Evolutionary conservation across 2,888 invertebrate genomes (phyloP), one percentile per base, ranked within the genome.

Genomic region (Trichogramma evanescens): DNA sequence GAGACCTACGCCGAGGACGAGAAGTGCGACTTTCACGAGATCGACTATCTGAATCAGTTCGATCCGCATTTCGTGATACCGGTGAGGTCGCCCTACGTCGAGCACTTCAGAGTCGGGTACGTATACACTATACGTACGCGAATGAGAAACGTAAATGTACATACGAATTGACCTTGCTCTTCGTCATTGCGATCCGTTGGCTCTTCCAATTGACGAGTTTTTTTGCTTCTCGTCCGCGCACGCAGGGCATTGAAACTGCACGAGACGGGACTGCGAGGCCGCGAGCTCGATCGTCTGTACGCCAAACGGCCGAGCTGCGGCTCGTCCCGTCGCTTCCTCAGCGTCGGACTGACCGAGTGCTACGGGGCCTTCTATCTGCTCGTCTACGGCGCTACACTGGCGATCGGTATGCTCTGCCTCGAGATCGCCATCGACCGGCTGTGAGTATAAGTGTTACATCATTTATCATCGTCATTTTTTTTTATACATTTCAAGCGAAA

Each of bases 11-110:
- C 80, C 13, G 89, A 89, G 72, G 82, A 82, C 9, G 86, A 89
- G 73, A 89, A 89, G 72, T 89, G 89, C 70, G 85, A 85, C 0
- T 74, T 89, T 38, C 82, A 83, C 59, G 88, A 87, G 71, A 86
- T 89, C 39, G 72, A 77, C 58, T 69, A 72, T n/a, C 66, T 79
- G n/a, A 71, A 75, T 9, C 59, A 75, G 4, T 64, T 74, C 5
- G 67, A 70, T 46, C 74, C 79, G 2, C 67, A 75, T 6, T 61
- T 78, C 8, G 68, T 71, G 1, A 68, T 76, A 3, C 68, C 70
- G 44, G 68, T 68, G 55, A 69, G 69, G n/a, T 78, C 78, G 3
- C 76, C 79, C 1, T 78, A 78, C 56, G 65, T 72, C 41, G 79
- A 79, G 53, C 79, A 87, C 9, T 50, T 75, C 4, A 70, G 68